phyloP scores from a whole-genome alignment of 2,888 invertebrate species.

The Parapristionchus giblindavisi region DNA sequence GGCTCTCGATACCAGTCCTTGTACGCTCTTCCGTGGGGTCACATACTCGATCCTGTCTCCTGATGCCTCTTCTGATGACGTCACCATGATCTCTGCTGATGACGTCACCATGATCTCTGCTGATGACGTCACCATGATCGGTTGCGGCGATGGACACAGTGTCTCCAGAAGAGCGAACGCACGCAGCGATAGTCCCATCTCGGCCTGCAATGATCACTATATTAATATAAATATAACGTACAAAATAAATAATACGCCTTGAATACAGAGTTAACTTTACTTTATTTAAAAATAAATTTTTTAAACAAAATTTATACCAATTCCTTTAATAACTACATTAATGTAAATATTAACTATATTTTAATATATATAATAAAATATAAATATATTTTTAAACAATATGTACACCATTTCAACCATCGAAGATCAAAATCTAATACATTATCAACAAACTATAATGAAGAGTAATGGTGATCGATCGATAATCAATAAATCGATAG shows the following conservation, averaged over 20 bases:
- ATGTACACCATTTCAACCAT: too few relatives aligned
- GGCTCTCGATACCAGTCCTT: not conserved
- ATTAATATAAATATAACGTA: too few relatives aligned
- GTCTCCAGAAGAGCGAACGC: conserved; percentile 34
- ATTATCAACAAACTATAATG: too few relatives aligned
- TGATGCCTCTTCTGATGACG: not conserved
- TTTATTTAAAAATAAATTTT: not conserved
- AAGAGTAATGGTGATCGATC: too few relatives aligned
- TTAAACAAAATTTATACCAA: too few relatives aligned
- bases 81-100: not conserved
- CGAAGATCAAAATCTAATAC: too few relatives aligned
- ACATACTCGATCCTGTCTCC: not conserved
- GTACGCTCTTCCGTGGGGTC: not conserved
- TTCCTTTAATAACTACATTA: not conserved
- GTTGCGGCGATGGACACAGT: too few relatives aligned
- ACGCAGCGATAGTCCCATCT: conserved; percentile 35
- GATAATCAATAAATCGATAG: too few relatives aligned
- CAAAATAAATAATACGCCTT: too few relatives aligned
- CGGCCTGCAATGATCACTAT: conserved; percentile 12
- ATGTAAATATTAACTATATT: not conserved
- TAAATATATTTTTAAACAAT: too few relatives aligned
- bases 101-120: not conserved
- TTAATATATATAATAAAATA: not conserved
- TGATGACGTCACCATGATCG: not conserved
- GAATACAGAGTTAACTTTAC: not conserved